phyloP scores from a whole-genome alignment of 2,797 vertebrate genomes.

The Chloroceryle amazona region DNA sequence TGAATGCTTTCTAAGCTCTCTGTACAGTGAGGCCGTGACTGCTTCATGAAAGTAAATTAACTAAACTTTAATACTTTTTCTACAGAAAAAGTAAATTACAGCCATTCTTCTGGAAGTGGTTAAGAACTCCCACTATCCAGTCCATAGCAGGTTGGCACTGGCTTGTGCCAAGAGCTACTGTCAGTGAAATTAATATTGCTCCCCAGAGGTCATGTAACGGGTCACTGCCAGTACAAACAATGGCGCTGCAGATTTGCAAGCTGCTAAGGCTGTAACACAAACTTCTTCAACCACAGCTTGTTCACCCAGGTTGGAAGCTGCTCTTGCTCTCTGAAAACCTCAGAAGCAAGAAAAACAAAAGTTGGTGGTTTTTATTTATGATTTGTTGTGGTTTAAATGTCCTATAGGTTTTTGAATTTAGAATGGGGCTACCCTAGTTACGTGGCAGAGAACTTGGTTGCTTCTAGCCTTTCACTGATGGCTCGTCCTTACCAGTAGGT shows the following conservation, averaged over 20 bases:
- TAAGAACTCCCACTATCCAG: constrained; percentile 13
- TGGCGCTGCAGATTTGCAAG: neutral
- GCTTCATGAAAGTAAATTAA: neutral
- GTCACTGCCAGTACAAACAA: constrained; percentile 33
- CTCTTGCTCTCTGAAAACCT: neutral
- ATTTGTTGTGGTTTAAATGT: neutral
- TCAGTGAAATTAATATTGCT: constrained; percentile 47
- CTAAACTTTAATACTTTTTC: neutral
- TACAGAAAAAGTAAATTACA: neutral
- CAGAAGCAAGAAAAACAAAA: neutral
- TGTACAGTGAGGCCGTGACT: neutral
- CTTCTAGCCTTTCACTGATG: neutral
- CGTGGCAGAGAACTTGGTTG: accelerated
- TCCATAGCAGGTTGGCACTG: neutral
- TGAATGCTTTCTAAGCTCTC: neutral
- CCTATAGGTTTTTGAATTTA: neutral
- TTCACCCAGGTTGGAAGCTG: neutral
- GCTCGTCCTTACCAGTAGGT: neutral
- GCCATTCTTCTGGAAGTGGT: constrained; percentile 38
- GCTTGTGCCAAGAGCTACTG: constrained; percentile 58
- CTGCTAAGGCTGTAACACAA: neutral
- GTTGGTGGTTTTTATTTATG: neutral
- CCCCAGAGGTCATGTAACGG: neutral
- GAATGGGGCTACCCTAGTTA: neutral
- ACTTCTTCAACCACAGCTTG: neutral